Conservation (phyloP, 2,888 invertebrate species). For the Drosophila macrospina region DNA sequence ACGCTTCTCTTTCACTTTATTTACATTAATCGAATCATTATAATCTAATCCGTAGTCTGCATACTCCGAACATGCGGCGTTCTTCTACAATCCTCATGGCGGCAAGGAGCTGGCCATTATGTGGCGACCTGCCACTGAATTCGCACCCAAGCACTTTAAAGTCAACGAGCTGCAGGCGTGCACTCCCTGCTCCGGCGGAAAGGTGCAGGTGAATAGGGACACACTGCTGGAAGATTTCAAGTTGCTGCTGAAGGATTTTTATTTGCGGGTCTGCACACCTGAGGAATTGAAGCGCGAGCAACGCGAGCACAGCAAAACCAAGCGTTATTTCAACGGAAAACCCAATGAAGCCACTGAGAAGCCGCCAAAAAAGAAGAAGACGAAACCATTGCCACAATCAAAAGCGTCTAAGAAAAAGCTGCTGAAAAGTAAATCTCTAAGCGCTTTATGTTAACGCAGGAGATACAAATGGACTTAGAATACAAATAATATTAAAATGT, state of each 20-base stretch:
- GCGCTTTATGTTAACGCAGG: conserved; percentile 28
- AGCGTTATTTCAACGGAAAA: conserved; percentile 59
- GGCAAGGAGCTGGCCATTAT: conserved; percentile 93
- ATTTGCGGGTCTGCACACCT: conserved; percentile 71
- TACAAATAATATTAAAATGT: conserved; percentile 18
- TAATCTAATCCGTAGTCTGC: conserved; percentile 87
- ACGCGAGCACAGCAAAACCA: conserved; percentile 42
- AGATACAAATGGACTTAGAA: not conserved
- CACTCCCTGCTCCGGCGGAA: conserved; percentile 54
- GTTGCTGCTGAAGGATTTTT: conserved; percentile 83
- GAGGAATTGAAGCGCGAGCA: conserved; percentile 64
- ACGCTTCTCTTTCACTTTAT: not conserved
- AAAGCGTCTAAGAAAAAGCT: conserved; percentile 30
- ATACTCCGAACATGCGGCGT: conserved; percentile 92
- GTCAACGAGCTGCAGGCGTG: conserved; percentile 86
- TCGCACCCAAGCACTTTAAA: conserved; percentile 90
- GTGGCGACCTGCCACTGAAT: conserved; percentile 90
- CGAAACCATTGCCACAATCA: not conserved
- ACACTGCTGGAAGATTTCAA: conserved; percentile 84
- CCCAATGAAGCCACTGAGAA: not conserved
- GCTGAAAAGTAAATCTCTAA: conserved; percentile 42
- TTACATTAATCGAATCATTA: not conserved
- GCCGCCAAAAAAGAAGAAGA: conserved; percentile 29
- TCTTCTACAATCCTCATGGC: conserved; percentile 96
- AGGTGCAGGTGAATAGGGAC: conserved; percentile 75